These are phyloP conservation scores for Lycophotia porphyrea DNA, from an alignment of 2,888 invertebrate species.

Conservation along the genomic window DNA sequence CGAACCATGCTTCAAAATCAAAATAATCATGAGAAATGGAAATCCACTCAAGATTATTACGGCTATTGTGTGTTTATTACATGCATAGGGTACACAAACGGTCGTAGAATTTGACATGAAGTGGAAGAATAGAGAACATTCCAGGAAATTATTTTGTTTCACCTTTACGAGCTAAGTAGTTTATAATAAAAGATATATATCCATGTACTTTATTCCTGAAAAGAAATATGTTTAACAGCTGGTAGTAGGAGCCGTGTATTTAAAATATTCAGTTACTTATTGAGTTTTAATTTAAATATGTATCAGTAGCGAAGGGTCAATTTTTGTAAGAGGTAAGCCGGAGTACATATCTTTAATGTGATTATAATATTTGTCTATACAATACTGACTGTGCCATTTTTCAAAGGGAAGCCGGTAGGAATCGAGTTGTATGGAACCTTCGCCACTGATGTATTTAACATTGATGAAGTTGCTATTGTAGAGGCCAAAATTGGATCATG, in stretches of 20 bases:
- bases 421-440: too few species aligned
- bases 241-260: conserved; percentile 10
- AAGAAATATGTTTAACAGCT: background rate
- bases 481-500: background rate
- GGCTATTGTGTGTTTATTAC: conserved; percentile 7
- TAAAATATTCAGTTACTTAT: background rate
- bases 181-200: background rate
- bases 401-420: too few species aligned
- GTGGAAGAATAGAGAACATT: background rate
- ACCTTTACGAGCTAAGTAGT: background rate
- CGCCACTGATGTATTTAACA: too few species aligned
- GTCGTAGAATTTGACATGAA: background rate
- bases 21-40: conserved; percentile 11
- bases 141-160: background rate
- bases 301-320: too few species aligned
- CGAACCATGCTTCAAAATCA: conserved; percentile 15
- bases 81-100: conserved; percentile 20
- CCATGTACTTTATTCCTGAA: conserved; percentile 4
- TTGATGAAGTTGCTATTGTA: background rate
- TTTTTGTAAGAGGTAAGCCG: too few species aligned
- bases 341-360: too few species aligned
- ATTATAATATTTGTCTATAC: too few species aligned
- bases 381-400: too few species aligned
- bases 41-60: conserved; percentile 10
- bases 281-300: background rate